phyloP scores from a whole-genome alignment of 2,888 invertebrate genomes.

The Neoaliturus tenellus region DNA sequence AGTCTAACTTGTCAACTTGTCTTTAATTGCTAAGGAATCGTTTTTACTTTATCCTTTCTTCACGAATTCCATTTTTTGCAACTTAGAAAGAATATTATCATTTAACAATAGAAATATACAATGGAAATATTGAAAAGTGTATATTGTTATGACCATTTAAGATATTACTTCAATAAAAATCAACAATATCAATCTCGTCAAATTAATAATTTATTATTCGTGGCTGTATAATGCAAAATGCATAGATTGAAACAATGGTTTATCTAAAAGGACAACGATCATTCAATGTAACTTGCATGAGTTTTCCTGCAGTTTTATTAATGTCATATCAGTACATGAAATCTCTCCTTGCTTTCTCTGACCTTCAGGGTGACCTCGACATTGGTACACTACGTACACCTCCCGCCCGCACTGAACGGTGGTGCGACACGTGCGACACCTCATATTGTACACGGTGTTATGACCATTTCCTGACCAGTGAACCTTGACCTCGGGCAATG shows the following conservation, averaged over 20 bases:
- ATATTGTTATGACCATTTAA: too few species aligned
- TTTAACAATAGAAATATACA: too few species aligned
- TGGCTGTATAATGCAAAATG: too few species aligned
- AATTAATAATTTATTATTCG: too few species aligned
- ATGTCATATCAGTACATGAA: not conserved
- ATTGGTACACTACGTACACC: not conserved
- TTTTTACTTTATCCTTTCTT: too few species aligned
- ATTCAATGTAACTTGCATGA: not conserved
- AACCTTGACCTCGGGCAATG: not conserved
- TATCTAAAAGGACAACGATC: not conserved
- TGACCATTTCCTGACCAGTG: not conserved
- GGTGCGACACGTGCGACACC: not conserved
- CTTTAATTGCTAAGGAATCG: too few species aligned
- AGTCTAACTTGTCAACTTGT: too few species aligned
- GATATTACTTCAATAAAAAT: too few species aligned
- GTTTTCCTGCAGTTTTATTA: not conserved
- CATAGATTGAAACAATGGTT: not conserved
- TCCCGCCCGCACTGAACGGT: not conserved
- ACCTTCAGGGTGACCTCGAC: not conserved
- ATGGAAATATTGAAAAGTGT: too few species aligned
- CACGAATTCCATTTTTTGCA: too few species aligned
- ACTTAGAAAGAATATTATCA: too few species aligned
- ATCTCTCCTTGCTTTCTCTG: constrained; percentile 24
- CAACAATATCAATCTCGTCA: too few species aligned
- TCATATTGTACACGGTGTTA: not conserved